Conservation (phyloP, 2,113 vertebrate genomes). For the Montifringilla adamsi region DNA sequence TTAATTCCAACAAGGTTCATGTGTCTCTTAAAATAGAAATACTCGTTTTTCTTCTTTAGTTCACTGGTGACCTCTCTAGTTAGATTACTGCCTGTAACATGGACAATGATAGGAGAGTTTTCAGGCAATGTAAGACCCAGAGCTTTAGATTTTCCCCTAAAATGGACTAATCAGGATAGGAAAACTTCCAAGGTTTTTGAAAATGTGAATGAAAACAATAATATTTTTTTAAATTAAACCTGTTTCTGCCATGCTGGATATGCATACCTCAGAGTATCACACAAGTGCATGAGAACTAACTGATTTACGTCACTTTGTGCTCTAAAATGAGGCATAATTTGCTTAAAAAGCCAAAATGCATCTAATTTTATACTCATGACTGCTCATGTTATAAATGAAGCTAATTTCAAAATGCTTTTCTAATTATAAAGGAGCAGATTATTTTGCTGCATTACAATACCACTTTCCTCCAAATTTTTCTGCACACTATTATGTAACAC, state of each 20-base stretch:
- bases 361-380: background rate
- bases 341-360: background rate
- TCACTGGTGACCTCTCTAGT: background rate
- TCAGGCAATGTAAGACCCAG: background rate
- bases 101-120: background rate
- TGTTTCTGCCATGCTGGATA: background rate
- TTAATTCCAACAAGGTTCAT: conserved; percentile 3
- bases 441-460: background rate
- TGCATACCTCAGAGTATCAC: background rate
- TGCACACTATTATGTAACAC: background rate
- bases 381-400: background rate
- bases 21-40: conserved; percentile 42
- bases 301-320: background rate
- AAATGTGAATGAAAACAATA: conserved; percentile 6
- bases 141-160: conserved; percentile 10
- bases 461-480: background rate
- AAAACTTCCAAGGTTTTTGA: background rate
- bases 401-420: background rate
- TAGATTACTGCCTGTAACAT: background rate
- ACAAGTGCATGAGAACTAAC: background rate
- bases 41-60: conserved; percentile 2
- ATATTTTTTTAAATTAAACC: background rate
- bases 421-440: background rate
- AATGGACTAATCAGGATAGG: background rate
- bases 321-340: background rate